Percentiles rank a stretch among this genome's conserved stretches.
Conservation (phyloP, 1,140 invertebrate genomes). For the Listronotus oregonensis region DNA sequence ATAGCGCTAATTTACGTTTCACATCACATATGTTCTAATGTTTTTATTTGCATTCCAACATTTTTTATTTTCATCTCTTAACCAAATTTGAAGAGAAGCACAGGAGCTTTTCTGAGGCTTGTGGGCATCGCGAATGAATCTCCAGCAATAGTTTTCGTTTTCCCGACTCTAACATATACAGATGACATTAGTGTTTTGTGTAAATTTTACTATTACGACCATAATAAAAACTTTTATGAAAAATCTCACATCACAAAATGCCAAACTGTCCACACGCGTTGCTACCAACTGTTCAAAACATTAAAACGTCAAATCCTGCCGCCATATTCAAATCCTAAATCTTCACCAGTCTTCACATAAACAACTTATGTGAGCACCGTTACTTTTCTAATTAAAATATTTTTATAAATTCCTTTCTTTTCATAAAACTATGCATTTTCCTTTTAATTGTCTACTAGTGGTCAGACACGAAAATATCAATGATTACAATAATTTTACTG, state of each 20-base stretch:
- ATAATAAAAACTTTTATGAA: slow-evolving; percentile 55
- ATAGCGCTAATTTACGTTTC: slow-evolving; percentile 50
- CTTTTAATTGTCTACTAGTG: background rate
- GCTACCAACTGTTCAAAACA: slow-evolving; percentile 53
- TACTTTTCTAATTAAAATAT: slow-evolving; percentile 14
- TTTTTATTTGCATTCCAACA: slow-evolving; percentile 57
- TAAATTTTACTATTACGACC: slow-evolving; percentile 46
- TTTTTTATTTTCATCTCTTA: slow-evolving; percentile 56
- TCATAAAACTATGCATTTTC: slow-evolving; percentile 4
- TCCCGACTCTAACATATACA: slow-evolving; percentile 35
- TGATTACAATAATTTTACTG: background rate
- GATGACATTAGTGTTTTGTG: slow-evolving; percentile 45
- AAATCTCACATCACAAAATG: slow-evolving; percentile 57
- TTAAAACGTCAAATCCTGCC: slow-evolving; percentile 34
- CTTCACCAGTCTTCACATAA: slow-evolving; percentile 22
- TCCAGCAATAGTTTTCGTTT: slow-evolving; percentile 39
- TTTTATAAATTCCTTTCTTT: slow-evolving; percentile 9
- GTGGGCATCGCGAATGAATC: slow-evolving; percentile 43
- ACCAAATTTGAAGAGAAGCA: slow-evolving; percentile 54
- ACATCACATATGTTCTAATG: slow-evolving; percentile 57
- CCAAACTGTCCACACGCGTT: slow-evolving; percentile 57
- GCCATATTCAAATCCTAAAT: slow-evolving; percentile 33
- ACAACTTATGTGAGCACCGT: slow-evolving; percentile 23
- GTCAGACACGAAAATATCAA: background rate
- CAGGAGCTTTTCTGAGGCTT: slow-evolving; percentile 41